phyloP scores from a whole-genome alignment of 2,113 vertebrate species.

The Notothenia coriiceps region DNA sequence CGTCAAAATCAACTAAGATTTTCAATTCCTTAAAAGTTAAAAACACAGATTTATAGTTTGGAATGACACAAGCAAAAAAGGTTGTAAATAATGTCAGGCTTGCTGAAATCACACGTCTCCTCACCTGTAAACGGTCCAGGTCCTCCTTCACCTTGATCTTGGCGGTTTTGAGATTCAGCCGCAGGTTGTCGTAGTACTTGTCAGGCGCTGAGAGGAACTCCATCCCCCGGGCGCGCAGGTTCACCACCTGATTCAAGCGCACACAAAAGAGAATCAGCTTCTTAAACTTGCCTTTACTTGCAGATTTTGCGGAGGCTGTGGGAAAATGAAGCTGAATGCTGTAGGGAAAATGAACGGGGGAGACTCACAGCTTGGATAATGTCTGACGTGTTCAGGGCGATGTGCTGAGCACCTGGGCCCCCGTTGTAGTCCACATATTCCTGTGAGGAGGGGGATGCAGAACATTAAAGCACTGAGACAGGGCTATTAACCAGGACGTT shows the following conservation, averaged over 20 bases:
- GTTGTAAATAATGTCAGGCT: background rate
- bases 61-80: background rate
- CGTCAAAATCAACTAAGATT: slow-evolving; percentile 88
- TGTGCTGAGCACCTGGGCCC: slow-evolving; percentile 88
- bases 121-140: slow-evolving; percentile 84
- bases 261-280: background rate
- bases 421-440: slow-evolving; percentile 89
- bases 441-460: slow-evolving; percentile 60
- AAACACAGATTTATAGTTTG: background rate
- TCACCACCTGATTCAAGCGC: slow-evolving; percentile 78
- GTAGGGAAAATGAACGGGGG: slow-evolving; percentile 2
- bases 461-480: background rate
- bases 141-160: slow-evolving; percentile 89
- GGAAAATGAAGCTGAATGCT: slow-evolving; percentile 6
- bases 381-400: slow-evolving; percentile 87
- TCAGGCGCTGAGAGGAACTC: slow-evolving; percentile 87
- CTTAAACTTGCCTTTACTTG: slow-evolving; percentile 31
- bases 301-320: background rate
- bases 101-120: background rate
- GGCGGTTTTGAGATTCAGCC: slow-evolving; percentile 82
- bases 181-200: slow-evolving; percentile 81
- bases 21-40: slow-evolving; percentile 81
- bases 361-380: slow-evolving; percentile 86
- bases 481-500: background rate
- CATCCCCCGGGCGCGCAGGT: slow-evolving; percentile 84